Evolutionary conservation across 1,140 invertebrate genomes (phyloP), one percentile per base, ranked within the genome.

Genomic region (Latrodectus geometricus): DNA sequence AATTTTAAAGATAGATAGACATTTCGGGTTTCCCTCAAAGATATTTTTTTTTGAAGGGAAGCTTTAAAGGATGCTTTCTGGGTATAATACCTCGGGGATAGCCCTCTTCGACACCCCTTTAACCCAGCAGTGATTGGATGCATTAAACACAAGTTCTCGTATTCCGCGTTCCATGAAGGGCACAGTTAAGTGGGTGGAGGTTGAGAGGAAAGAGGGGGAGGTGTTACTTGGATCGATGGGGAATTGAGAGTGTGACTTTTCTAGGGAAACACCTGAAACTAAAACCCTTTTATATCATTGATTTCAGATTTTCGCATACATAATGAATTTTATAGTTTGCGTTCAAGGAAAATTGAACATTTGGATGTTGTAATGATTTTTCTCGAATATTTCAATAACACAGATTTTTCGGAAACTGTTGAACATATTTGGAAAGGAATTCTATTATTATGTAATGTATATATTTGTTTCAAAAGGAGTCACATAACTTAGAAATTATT

Each of bases 71-170:
- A 76, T 54, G 74, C 17, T 70, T 56, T 61, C 35, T 52, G 21
- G 35, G 56, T 66, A 78, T 78, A 78, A 78, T 35, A 69, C 80
- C 52, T 52, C 20, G 12, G 80, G 80, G 80, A 82, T 61, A 5
- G 52, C 80, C 20, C 9, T 73, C 23, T 49, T 49, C 48, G 35
- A 35, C 35, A 35, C 48, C 23, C 23, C 70, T 35, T 70, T 82
- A 82, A 74, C 80, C 69, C 80, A 56, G 69, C 68, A 72, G 80
- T 74, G 69, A 82, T 82, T 82, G 80, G 80, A 61, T 73, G 80
- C 54, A 82, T 82, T 82, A 82, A 82, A 82, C 70, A 73, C 69
- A 82, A 82, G 66, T 79, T 82, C 80, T 82, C 80, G 54, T 21
- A 82, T 82, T 73, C 54, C 54, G 21, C n/a, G 70, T 50, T 73